phyloP scores from a whole-genome alignment of 2,113 vertebrate species.

The Sula dactylatra region DNA sequence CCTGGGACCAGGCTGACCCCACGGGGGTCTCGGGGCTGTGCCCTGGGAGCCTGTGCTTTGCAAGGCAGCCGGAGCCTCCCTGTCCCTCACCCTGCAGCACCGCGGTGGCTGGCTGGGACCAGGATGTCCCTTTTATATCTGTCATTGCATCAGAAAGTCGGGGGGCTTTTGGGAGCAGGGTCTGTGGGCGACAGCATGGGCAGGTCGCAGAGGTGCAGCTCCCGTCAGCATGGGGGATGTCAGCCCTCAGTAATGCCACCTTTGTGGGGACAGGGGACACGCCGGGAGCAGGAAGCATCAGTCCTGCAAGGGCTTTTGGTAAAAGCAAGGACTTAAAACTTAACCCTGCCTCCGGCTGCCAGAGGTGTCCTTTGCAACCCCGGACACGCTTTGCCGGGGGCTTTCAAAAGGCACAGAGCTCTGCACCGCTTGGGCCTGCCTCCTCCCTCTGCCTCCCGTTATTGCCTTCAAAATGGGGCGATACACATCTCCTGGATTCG shows the following conservation, averaged over 20 bases:
- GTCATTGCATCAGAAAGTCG: neutral
- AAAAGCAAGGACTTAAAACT: neutral
- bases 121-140: neutral
- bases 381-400: accelerated
- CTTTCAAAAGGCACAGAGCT: neutral
- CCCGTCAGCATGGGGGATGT: neutral
- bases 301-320: neutral
- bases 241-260: neutral
- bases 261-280: neutral
- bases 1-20: neutral
- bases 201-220: neutral
- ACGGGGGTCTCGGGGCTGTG: neutral
- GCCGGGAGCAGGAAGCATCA: accelerated
- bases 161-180: neutral
- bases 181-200: neutral
- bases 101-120: accelerated
- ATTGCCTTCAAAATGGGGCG: neutral
- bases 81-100: neutral
- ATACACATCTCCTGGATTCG: neutral
- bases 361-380: neutral
- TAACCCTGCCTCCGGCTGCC: neutral
- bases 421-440: neutral
- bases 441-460: neutral
- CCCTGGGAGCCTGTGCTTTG: neutral
- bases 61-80: neutral